phyloP scores from a whole-genome alignment of 1,140 invertebrate species.

The Caenorhabditis tropicalis region DNA sequence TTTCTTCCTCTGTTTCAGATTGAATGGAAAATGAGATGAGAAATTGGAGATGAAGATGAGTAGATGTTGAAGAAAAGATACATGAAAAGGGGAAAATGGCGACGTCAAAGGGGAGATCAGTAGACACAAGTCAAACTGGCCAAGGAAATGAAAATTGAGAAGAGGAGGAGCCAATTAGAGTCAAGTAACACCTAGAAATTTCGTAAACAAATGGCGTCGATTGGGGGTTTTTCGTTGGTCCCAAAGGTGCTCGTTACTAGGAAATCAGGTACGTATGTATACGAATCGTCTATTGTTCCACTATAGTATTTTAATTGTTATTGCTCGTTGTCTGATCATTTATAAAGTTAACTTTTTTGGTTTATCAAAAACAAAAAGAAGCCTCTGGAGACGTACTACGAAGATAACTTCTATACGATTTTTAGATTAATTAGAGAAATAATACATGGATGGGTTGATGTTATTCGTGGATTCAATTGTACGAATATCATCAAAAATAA shows the following conservation, averaged over 20 bases:
- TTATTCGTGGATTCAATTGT: too few species aligned
- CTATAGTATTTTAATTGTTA: not conserved
- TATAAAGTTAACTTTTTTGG: too few species aligned
- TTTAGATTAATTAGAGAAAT: too few species aligned
- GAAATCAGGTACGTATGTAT: not conserved
- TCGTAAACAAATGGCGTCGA: conserved; percentile 9
- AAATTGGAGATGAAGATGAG: conserved; percentile 8
- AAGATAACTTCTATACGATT: too few species aligned
- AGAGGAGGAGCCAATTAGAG: conserved; percentile 28
- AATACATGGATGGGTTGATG: too few species aligned
- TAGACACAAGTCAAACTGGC: not conserved
- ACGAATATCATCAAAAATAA: too few species aligned
- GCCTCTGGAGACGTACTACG: too few species aligned
- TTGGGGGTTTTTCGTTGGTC: not conserved
- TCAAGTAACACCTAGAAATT: not conserved
- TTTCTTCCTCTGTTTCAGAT: conserved; percentile 10
- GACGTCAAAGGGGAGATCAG: not conserved
- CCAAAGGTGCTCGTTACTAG: not conserved
- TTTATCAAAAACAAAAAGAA: too few species aligned
- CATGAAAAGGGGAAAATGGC: not conserved
- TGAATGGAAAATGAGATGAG: not conserved
- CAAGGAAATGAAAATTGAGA: conserved; percentile 38
- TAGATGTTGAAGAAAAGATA: not conserved
- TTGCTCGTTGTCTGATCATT: not conserved
- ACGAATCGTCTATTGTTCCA: not conserved